phyloP scores from a whole-genome alignment of 2,888 invertebrate genomes.

The Physocephala rufipes region DNA sequence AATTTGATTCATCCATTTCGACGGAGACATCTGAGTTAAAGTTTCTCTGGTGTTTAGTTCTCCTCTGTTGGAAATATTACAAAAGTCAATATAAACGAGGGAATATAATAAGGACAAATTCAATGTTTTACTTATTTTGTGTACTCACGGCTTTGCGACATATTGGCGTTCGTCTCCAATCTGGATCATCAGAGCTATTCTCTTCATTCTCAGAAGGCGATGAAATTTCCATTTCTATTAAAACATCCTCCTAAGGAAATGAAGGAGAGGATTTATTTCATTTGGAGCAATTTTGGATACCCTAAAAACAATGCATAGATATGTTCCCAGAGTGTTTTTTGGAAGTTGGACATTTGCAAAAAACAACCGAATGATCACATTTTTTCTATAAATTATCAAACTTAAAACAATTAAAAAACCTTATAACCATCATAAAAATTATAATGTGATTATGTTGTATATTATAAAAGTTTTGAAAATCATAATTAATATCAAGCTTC shows the following conservation, averaged over 20 bases:
- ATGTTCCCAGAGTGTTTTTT: too few species aligned
- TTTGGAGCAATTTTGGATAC: too few species aligned
- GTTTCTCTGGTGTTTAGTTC: conserved; percentile 1
- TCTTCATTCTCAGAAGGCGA: conserved; percentile 36
- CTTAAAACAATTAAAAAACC: too few species aligned
- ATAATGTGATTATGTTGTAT: too few species aligned
- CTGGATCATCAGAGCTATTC: conserved; percentile 45
- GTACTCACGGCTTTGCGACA: conserved; percentile 31
- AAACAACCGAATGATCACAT: too few species aligned
- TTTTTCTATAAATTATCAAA: too few species aligned
- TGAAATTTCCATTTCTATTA: neutral
- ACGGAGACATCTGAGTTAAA: neutral
- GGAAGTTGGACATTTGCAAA: too few species aligned
- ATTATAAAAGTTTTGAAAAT: too few species aligned
- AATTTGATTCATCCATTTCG: conserved; percentile 5
- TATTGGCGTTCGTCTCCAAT: conserved; percentile 50
- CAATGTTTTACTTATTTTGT: conserved; percentile 7
- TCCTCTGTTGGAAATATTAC: neutral
- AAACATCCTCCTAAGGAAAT: neutral
- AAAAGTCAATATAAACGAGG: neutral
- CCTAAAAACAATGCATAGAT: too few species aligned
- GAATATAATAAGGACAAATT: neutral
- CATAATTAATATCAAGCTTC: too few species aligned
- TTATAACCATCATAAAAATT: too few species aligned
- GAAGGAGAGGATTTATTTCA: too few species aligned